Evolutionary conservation across 2,888 invertebrate species (phyloP), one percentile per base, ranked within the genome.

Genomic region (Noctua comes): DNA sequence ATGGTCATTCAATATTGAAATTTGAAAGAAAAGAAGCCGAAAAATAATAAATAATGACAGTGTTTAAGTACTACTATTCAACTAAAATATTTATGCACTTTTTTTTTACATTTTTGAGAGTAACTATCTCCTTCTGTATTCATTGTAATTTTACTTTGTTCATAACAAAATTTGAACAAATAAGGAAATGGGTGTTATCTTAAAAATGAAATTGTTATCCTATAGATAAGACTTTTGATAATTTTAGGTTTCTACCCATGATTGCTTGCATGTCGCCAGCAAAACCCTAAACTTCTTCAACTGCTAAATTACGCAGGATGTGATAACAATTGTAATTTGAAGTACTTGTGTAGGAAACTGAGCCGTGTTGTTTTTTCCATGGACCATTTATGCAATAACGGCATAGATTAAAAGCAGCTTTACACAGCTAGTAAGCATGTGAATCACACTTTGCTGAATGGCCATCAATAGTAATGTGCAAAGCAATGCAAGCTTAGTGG

Each of bases 281-380:
- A 43, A 72, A 51, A 43, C 43, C 43, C 27, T n/a, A 51, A 59
- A 59, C 31, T 59, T 21, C 36, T 16, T 43, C 16, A 48, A 59
- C n/a, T 62, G n/a, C 27, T 7, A 10, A 81, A 48, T 59, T n/a
- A 65, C 21, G 18, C 65, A 62, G 83, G 59, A 79, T 78, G 69
- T 70, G 43, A 78, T 78, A 78, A 51, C 3, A 68, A 40, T 65
- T 82, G 83, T 69, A 64, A 80, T 27, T 27, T 54, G 27, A 68
- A 11, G 62, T 43, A 13, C 51, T 31, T 64, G n/a, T 10, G 6
- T n/a, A 31, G 31, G 18, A 27, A 10, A n/a, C 5, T 51, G 21
- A 36, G 10, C 21, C 36, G 21, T 46, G 13, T 16, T 43, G 5
- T 11, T 43, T 31, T 11, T 10, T 31, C 10, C 31, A 36, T 43